Conservation (phyloP, 2,888 invertebrate genomes). For the Andrena hattorfiana region DNA sequence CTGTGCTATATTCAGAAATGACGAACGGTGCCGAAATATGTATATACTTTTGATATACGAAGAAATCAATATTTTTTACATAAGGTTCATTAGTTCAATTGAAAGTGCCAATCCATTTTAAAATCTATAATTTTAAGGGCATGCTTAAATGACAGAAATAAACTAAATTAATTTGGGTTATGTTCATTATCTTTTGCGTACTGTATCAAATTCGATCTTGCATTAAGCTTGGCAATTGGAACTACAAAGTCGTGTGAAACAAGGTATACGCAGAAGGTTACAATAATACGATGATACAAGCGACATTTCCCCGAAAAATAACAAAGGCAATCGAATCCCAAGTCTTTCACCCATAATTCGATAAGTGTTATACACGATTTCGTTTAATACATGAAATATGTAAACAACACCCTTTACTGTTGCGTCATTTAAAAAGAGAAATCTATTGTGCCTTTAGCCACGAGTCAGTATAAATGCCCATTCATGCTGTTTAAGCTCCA, state of each 20-base stretch:
- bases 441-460: neutral
- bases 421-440: slow-evolving; percentile 11
- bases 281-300: neutral
- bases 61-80: neutral
- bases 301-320: neutral
- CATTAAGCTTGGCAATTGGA: neutral
- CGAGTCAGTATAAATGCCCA: neutral
- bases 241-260: neutral
- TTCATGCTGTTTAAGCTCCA: neutral
- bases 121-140: neutral
- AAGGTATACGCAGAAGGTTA: neutral
- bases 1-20: neutral
- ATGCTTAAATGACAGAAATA: neutral
- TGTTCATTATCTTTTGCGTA: neutral
- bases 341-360: neutral
- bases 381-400: neutral
- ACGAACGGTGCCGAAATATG: neutral
- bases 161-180: slow-evolving; percentile 26
- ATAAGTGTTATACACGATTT: slow-evolving; percentile 6
- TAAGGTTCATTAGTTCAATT: too few relatives aligned
- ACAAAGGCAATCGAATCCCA: neutral
- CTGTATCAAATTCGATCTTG: neutral
- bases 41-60: neutral
- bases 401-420: neutral
- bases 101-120: neutral